Conservation (phyloP, 2,888 invertebrate species). For the Isoperla grammatica region DNA sequence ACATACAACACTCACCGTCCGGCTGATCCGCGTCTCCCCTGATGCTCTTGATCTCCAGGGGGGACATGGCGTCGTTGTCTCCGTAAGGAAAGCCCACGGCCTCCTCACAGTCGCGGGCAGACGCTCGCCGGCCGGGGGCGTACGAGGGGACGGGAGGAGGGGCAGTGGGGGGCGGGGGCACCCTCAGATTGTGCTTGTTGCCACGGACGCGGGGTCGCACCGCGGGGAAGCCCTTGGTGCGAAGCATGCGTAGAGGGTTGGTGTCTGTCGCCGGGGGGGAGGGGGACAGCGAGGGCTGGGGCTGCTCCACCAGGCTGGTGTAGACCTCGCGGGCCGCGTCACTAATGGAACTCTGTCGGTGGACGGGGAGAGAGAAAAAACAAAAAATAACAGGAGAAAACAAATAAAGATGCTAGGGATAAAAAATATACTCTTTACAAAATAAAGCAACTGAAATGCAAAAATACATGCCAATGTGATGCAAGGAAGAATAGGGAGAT, state of each 20-base stretch:
- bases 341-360: slow-evolving; percentile 68
- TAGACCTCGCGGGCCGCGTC: slow-evolving; percentile 91
- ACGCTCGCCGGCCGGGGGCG: slow-evolving; percentile 35
- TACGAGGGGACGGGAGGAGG: slow-evolving; percentile 33
- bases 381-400: slow-evolving; percentile 35
- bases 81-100: background rate
- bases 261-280: slow-evolving; percentile 38
- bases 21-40: no score
- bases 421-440: slow-evolving; percentile 24
- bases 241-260: slow-evolving; percentile 62
- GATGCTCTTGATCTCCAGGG: background rate
- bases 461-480: no score
- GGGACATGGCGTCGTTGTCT: background rate
- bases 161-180: slow-evolving; percentile 36
- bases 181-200: slow-evolving; percentile 44
- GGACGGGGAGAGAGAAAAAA: slow-evolving; percentile 33
- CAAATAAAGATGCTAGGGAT: no score
- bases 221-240: slow-evolving; percentile 52
- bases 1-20: no score
- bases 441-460: background rate
- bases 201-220: slow-evolving; percentile 51
- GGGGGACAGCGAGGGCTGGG: slow-evolving; percentile 20
- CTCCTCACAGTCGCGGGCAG: slow-evolving; percentile 31
- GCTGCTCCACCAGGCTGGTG: slow-evolving; percentile 79
- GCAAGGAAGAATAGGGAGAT: no score